Conservation (phyloP, 2,797 vertebrate species). For the Hippopotamyrus pictus region DNA sequence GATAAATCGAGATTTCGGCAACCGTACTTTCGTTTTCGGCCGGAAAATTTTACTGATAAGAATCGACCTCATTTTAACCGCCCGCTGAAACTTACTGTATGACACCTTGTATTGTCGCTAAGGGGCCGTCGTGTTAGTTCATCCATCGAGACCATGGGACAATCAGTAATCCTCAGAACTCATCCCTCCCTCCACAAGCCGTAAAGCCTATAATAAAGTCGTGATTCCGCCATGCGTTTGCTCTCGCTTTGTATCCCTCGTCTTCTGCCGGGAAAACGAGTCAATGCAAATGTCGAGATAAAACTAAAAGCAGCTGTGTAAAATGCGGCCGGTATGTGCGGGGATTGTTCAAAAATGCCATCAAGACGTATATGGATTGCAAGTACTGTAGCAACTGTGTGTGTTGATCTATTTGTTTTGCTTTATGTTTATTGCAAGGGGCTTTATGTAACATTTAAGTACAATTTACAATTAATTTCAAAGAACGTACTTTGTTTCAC, state of each 20-base stretch:
- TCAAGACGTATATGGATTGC: not conserved
- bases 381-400: not conserved
- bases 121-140: not conserved
- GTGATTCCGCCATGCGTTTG: not conserved
- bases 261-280: not conserved
- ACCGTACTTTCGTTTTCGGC: not conserved
- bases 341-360: not conserved
- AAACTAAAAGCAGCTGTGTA: not conserved
- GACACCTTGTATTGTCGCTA: not conserved
- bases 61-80: not conserved
- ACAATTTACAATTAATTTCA: not conserved
- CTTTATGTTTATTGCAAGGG: not conserved
- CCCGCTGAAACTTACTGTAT: not conserved
- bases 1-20: not conserved
- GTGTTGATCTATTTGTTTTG: not conserved
- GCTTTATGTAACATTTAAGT: not conserved
- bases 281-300: not conserved
- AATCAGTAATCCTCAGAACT: not conserved
- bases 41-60: not conserved
- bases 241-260: not conserved
- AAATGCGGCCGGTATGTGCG: not conserved
- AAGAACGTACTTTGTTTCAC: not conserved
- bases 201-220: not conserved
- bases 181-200: not conserved
- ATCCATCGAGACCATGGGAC: not conserved